Base-by-base conservation (phyloP, 1,140 invertebrate genomes). In the Lucilia sericata region DNA sequence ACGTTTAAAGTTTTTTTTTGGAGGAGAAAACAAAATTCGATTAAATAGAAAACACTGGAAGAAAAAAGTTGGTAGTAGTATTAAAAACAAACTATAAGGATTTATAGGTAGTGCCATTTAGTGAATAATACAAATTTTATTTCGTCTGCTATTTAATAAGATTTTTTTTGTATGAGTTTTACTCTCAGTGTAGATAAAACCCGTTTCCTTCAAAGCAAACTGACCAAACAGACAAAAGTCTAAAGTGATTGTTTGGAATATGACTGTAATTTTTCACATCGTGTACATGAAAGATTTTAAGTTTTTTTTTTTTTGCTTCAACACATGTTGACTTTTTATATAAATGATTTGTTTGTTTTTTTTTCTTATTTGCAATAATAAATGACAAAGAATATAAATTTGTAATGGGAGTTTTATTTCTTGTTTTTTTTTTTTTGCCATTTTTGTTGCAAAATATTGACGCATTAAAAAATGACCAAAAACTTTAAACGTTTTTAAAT, bases 311-410 rank as follows among this genome's bases (percentile, higher is more conserved):
- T 55, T 55, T 17, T n/a, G 1, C 51, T 55, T 12, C 51, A 55
- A n/a, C 17, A 55, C 51, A n/a, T 55, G 51, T 13, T 55, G 51
- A 55, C 51, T 55, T 55, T 42, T 55, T 55, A 55, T 30, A 30
- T 55, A 17, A 55, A 55, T 55, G 51, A 55, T 55, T 55, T 55
- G 51, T 55, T 55, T 55, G 17, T 13, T 42, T 42, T 55, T 55
- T 42, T 42, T 42, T 42, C 42, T 42, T 42, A 4, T 8, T 10
- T 42, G 13, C 12, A n/a, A 55, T 55, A 55, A 55, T 55, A 55
- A 55, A 55, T 55, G 51, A 55, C 51, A 55, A n/a, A 55, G 51
- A 55, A 55, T 55, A 55, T n/a, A 55, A 55, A 55, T 55, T 55
- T 17, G 13, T 55, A n/a, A 17, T 55, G 51, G 51, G 51, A 55